phyloP scores from a whole-genome alignment of 2,888 invertebrate genomes.

The Thumatha senex region DNA sequence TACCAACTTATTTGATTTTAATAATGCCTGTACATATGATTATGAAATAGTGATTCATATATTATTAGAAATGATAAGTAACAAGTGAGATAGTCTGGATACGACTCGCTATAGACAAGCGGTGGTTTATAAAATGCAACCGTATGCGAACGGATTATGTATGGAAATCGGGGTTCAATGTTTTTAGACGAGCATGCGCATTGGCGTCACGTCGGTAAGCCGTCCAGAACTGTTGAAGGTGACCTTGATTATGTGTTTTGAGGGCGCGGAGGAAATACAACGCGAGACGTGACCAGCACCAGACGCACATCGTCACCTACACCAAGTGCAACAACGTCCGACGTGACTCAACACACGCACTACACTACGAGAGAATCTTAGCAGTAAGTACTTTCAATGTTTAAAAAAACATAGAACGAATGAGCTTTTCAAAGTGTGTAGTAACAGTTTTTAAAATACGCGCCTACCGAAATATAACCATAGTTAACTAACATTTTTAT shows the following conservation, averaged over 20 bases:
- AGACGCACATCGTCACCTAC: not conserved
- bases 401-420: not conserved
- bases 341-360: slow-evolving; percentile 34
- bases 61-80: not conserved
- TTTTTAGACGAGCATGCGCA: slow-evolving; percentile 68
- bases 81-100: not conserved
- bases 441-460: too few relatives aligned
- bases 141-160: slow-evolving; percentile 36
- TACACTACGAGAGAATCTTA: not conserved
- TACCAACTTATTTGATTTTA: too few relatives aligned
- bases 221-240: slow-evolving; percentile 69
- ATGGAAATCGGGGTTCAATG: slow-evolving; percentile 34
- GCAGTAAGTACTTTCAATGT: not conserved
- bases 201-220: slow-evolving; percentile 52
- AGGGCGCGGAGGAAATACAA: slow-evolving; percentile 23
- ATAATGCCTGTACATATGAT: not conserved
- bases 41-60: not conserved
- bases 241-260: slow-evolving; percentile 59
- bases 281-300: slow-evolving; percentile 15
- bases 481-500: too few relatives aligned
- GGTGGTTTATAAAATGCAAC: slow-evolving; percentile 26
- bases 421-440: not conserved
- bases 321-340: slow-evolving; percentile 6
- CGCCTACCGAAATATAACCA: too few relatives aligned
- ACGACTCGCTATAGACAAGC: not conserved